phyloP scores from a whole-genome alignment of 2,797 vertebrate species.

The Acrocephalus scirpaceus region DNA sequence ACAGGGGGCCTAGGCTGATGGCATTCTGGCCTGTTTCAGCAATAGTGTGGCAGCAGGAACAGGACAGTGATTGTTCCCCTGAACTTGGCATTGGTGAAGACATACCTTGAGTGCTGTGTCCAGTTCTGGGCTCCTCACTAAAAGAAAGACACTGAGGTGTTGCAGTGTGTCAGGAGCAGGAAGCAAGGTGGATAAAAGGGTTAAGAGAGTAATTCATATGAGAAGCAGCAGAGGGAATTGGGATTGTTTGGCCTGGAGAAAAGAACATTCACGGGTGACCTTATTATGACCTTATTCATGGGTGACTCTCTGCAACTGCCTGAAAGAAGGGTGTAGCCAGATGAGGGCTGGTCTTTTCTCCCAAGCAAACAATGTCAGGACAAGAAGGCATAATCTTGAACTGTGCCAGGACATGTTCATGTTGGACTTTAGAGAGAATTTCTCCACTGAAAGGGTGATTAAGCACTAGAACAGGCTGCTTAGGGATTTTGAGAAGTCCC shows the following conservation, averaged over 20 bases:
- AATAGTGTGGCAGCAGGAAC: background rate
- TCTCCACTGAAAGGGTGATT: background rate
- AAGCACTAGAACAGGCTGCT: background rate
- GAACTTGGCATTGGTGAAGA: background rate
- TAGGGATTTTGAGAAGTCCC: background rate
- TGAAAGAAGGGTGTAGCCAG: background rate
- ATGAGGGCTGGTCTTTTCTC: background rate
- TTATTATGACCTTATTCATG: background rate
- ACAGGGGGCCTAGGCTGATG: background rate
- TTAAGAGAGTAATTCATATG: background rate
- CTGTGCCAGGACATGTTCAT: background rate
- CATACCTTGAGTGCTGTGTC: no score
- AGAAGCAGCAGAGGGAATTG: background rate
- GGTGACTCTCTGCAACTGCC: background rate
- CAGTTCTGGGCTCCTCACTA: background rate
- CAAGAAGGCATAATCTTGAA: background rate
- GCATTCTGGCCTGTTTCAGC: background rate
- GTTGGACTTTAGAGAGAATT: background rate
- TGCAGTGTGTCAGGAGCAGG: rapidly evolving
- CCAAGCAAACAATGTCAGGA: background rate
- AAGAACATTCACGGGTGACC: background rate
- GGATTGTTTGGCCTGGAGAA: background rate
- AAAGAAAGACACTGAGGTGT: background rate
- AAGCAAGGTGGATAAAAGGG: background rate
- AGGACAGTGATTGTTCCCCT: no score